Percentiles rank a stretch among this genome's conserved stretches.
Evolutionary conservation across 2,113 vertebrate species (phyloP).

Genomic region (Promerops cafer): DNA sequence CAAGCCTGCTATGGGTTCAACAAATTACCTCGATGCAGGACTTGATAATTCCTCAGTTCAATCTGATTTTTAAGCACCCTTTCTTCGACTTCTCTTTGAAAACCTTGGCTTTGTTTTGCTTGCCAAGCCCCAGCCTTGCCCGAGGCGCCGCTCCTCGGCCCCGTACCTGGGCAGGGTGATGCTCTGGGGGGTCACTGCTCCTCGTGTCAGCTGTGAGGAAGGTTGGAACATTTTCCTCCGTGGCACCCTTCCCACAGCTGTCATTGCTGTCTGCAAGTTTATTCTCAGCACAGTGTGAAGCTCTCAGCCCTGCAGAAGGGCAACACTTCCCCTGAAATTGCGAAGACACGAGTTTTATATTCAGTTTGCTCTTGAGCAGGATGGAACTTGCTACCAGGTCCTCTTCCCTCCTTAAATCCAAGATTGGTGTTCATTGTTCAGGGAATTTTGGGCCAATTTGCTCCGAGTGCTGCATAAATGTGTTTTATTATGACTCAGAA

Average conservation of each 20-base stretch:
- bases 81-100: background rate
- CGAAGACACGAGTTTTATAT: conserved; percentile 66
- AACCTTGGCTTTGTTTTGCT: background rate
- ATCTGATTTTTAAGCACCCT: background rate
- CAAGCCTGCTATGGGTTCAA: background rate
- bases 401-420: background rate
- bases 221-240: conserved; percentile 65
- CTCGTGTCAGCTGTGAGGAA: conserved; percentile 41
- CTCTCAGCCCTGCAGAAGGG: conserved; percentile 74
- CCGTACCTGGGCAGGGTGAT: conserved; percentile 49
- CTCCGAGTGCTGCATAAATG: background rate
- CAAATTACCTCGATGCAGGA: background rate
- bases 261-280: conserved; percentile 76
- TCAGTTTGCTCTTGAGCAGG: conserved; percentile 44
- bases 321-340: conserved; percentile 70
- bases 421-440: background rate
- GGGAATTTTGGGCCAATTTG: background rate
- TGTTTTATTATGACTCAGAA: background rate
- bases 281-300: conserved; percentile 72
- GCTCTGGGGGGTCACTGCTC: conserved; percentile 62
- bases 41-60: background rate
- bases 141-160: background rate
- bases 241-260: conserved; percentile 76
- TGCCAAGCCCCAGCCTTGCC: background rate
- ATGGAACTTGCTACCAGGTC: conserved; percentile 34